These are phyloP conservation scores for Aplysina aerophoba DNA, from an alignment of 37 sponge, comb jelly and placozoan genomes.

Conservation along the genomic window DNA sequence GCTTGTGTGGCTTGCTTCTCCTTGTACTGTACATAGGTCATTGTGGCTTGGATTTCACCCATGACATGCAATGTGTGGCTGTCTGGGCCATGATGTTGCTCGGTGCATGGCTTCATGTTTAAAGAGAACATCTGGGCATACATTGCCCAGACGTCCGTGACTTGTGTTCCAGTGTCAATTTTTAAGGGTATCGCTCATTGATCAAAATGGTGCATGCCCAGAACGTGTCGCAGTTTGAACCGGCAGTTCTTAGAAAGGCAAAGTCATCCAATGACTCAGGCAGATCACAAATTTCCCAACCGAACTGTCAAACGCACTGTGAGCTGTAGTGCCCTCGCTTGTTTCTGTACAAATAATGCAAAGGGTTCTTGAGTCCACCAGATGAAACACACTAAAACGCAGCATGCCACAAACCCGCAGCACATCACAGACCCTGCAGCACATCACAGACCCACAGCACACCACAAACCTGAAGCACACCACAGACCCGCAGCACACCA, in stretches of 20 bases:
- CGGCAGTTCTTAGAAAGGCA: neutral
- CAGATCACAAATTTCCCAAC: too few relatives aligned
- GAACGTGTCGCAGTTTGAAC: neutral
- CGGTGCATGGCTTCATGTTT: neutral
- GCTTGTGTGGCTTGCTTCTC: neutral
- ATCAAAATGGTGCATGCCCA: constrained; percentile 11
- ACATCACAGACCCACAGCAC: too few relatives aligned
- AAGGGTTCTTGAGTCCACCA: neutral
- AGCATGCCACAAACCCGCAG: too few relatives aligned
- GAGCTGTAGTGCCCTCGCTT: constrained; percentile 17
- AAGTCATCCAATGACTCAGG: too few relatives aligned
- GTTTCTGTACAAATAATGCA: constrained; percentile 28
- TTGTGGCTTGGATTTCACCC: constrained; percentile 9
- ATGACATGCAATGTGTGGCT: neutral
- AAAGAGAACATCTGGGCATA: neutral
- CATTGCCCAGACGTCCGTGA: constrained; percentile 14
- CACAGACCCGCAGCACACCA: too few relatives aligned
- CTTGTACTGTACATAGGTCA: constrained; percentile 21
- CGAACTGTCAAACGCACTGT: constrained; percentile 17
- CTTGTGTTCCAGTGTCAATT: constrained; percentile 42
- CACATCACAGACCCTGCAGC: too few relatives aligned
- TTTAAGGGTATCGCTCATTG: constrained; percentile 24
- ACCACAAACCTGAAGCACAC: too few relatives aligned
- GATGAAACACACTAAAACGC: constrained; percentile 17
- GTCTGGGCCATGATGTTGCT: constrained; percentile 30